Conservation (phyloP, 2,888 invertebrate species). For the Caenorhabditis zanzibari region DNA sequence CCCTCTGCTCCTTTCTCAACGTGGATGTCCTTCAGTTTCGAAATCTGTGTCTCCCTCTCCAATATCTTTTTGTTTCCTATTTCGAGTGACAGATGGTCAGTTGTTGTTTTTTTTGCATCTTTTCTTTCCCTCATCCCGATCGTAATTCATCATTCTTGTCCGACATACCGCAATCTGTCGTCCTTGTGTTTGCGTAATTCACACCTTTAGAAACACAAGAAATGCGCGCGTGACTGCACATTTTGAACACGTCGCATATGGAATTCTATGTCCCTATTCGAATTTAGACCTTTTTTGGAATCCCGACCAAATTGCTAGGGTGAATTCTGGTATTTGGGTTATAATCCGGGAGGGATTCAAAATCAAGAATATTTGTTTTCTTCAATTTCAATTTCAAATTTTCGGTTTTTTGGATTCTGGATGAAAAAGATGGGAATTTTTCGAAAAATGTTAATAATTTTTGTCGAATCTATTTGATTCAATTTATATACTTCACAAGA, state of each 20-base stretch:
- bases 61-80: neutral
- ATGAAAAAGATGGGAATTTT: too few species aligned
- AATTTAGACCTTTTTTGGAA: neutral
- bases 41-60: neutral
- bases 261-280: neutral
- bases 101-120: slow-evolving; percentile 10
- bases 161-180: slow-evolving; percentile 48
- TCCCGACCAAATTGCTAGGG: neutral
- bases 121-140: slow-evolving; percentile 5
- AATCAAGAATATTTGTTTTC: neutral
- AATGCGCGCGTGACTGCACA: slow-evolving; percentile 54
- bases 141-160: slow-evolving; percentile 40
- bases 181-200: slow-evolving; percentile 50
- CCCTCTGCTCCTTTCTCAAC: too few species aligned
- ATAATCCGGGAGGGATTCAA: neutral
- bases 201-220: slow-evolving; percentile 19
- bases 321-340: neutral
- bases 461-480: neutral
- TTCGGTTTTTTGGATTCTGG: too few species aligned
- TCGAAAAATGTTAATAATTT: too few species aligned
- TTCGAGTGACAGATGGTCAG: neutral
- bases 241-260: slow-evolving; percentile 38
- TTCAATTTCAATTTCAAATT: neutral
- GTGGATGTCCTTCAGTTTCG: neutral
- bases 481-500: neutral